phyloP scores from a whole-genome alignment of 53 echinoderm and acorn worm genomes.

The Astropecten irregularis region DNA sequence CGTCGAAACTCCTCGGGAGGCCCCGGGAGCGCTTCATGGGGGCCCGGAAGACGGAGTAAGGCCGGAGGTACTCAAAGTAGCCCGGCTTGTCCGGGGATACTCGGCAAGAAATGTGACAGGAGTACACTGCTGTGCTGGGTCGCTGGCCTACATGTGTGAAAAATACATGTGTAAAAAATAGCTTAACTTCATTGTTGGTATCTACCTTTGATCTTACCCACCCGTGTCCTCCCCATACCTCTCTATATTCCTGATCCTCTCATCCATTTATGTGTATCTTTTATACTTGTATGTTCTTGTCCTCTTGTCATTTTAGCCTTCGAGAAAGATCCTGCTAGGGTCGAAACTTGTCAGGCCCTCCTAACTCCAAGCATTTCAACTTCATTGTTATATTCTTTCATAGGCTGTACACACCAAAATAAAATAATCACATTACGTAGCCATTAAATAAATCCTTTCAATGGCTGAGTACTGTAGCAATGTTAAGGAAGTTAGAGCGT shows the following conservation, averaged over 20 bases:
- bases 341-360: too few relatives aligned
- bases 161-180: background rate
- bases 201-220: too few relatives aligned
- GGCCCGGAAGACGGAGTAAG: constrained; percentile 73
- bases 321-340: too few relatives aligned
- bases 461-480: too few relatives aligned
- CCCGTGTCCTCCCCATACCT: too few relatives aligned
- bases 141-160: background rate
- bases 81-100: constrained; percentile 79
- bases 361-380: background rate
- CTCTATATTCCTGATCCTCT: too few relatives aligned
- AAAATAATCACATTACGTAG: background rate
- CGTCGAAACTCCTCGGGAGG: constrained; percentile 77
- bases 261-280: too few relatives aligned
- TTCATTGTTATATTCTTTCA: background rate
- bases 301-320: too few relatives aligned
- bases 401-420: background rate
- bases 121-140: background rate
- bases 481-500: too few relatives aligned
- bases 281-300: too few relatives aligned
- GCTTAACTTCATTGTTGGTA: background rate
- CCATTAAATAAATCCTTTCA: background rate
- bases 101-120: constrained; percentile 62
- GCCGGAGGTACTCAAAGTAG: constrained; percentile 76
- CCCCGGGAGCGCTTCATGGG: constrained; percentile 66